Base-by-base conservation (phyloP, 2,888 invertebrate species). In the Clanis bilineata region DNA sequence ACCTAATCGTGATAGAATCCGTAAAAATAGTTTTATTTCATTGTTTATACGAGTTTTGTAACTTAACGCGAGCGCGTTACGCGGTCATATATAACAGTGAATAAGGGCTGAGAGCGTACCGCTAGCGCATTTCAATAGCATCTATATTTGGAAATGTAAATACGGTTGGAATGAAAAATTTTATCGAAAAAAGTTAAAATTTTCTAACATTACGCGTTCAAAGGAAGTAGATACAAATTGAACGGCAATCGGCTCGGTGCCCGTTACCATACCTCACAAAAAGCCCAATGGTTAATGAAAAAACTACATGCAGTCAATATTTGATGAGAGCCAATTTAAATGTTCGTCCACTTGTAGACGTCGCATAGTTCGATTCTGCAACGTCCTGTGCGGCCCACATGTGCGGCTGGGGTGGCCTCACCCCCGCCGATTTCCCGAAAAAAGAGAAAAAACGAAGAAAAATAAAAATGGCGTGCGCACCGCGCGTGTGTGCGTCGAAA, bases 241-340 rank as follows among this genome's bases (percentile, higher is more conserved):
- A 83, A 77, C 72, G 69, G 74, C 73, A 76, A 76, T 82, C 70
- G 80, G 76, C 78, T 73, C 73, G 51, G 47, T 32, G 18, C 28
- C 64, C 74, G 72, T 75, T 65, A 67, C 67, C 69, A 72, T 74
- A 74, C 75, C 80, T 76, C 80, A 84, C 85, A 88, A 88, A 90
- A 90, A 84, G 78, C 76, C 74, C 76, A 80, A 79, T 81, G 84
- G 87, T 80, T 90, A 90, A 88, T 90, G 88, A 88, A 91, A 90
- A 90, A 90, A 90, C 88, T 89, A 90, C 89, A 90, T 79, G 85
- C 86, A 87, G 87, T 88, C 90, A 91, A 91, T 92, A 90, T 90
- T 90, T 92, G 91, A 92, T 91, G 90, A 90, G 90, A 86, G 88
- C 89, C 91, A 91, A 91, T 92, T 91, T 90, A 89, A 90, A 90